Percentiles rank a stretch among this genome's conserved stretches.
Conservation (phyloP, 1,140 invertebrate genomes). For the Drosophila pruinosa region DNA sequence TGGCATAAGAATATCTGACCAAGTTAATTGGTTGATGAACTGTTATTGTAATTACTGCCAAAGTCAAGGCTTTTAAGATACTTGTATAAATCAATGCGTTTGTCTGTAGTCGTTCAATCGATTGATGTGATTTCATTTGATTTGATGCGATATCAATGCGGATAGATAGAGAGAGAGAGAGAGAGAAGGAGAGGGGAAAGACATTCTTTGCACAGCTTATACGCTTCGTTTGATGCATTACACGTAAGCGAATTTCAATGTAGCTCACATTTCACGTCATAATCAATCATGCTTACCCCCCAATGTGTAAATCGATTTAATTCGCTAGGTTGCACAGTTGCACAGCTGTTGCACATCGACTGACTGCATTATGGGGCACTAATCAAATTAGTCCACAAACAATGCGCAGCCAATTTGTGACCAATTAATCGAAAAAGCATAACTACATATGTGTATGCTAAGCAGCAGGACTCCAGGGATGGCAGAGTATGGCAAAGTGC, state of each 20-base stretch:
- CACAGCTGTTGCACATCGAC: not conserved
- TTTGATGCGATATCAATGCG: slow-evolving; percentile 2
- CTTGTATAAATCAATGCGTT: slow-evolving; percentile 1
- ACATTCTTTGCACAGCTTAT: slow-evolving; percentile 2
- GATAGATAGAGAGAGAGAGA: no score
- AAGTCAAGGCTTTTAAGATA: not conserved
- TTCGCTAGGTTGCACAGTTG: slow-evolving; percentile 10
- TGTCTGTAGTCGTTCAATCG: not conserved
- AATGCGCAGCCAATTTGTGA: slow-evolving; percentile 46
- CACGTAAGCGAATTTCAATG: slow-evolving; percentile 52
- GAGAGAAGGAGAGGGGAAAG: not conserved
- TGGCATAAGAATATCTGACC: slow-evolving; percentile 9
- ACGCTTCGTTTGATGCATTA: slow-evolving; percentile 11
- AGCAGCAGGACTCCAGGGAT: not conserved
- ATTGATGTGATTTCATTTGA: slow-evolving; percentile 4
- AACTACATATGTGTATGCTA: not conserved
- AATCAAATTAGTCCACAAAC: slow-evolving; percentile 49
- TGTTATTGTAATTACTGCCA: slow-evolving; percentile 14
- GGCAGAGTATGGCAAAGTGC: not conserved
- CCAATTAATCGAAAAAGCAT: slow-evolving; percentile 53
- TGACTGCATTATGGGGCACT: not conserved
- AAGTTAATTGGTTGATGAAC: slow-evolving; percentile 13
- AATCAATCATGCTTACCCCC: slow-evolving; percentile 37
- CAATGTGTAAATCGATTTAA: slow-evolving; percentile 2
- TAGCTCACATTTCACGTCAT: slow-evolving; percentile 3